Base-by-base conservation (phyloP, 2,888 invertebrate species). In the Agonopterix heracliana region DNA sequence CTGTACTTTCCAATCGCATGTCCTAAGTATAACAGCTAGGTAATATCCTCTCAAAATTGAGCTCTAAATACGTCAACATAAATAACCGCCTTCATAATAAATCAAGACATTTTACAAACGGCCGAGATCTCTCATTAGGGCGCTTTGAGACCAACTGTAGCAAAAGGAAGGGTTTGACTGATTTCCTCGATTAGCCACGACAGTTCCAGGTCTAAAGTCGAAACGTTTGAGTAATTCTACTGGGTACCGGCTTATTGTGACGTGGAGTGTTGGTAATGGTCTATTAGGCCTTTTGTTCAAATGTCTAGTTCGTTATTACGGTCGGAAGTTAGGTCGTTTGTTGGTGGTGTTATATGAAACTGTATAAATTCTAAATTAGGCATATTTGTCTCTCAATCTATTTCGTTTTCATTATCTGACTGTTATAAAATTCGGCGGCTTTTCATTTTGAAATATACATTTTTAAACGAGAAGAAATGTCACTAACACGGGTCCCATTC, bases 81-180 rank as follows among this genome's bases (percentile, higher is more conserved):
- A 44, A 44, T 11, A 12, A 34, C 12, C 11, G 34, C 34, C n/a
- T 42, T 35, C 35, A 34, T 40, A 40, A 40, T 40, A 14, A 13
- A 36, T 13, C 35, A 36, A 36, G 26, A 35, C 26, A 45, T 41
- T 44, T 26, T 34, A 50, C 49, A 45, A 46, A 26, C 26, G 26
- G 26, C 26, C 26, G 26, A 7, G 26, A 26, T 7, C 26, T 53
- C 54, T 60, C 62, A 61, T 64, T 63, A 60, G 44, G 44, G 50
- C 9, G 45, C 56, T 61, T 64, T 60, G 57, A 54, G 51, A 46
- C 48, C 55, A 56, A 49, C 52, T 57, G 40, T 59, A 55, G 65
- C 60, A 63, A 64, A 60, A 53, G 53, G 42, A 54, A 56, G 64
- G 60, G 56, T 55, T 53, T 55, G 59, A 60, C 60, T 61, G 61